These are phyloP conservation scores for Petrocephalus sullivani DNA, from an alignment of 2,797 vertebrate genomes.

Conservation along the genomic window DNA sequence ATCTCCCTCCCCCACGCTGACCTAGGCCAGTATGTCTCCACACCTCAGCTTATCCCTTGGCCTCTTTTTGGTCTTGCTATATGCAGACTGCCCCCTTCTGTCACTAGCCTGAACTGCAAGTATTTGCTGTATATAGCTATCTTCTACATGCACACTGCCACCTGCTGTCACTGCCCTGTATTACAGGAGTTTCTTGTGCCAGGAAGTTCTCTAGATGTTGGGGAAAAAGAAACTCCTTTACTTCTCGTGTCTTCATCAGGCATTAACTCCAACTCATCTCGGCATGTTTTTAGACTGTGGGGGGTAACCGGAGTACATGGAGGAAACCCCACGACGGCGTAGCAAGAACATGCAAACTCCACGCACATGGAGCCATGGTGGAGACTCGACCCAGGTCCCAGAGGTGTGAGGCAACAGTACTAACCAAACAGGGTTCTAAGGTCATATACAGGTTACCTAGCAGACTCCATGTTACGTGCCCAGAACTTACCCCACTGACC, in stretches of 20 bases:
- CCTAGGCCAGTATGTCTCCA: conserved; percentile 24
- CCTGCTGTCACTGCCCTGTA: neutral
- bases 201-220: neutral
- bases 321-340: no score
- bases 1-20: conserved; percentile 20
- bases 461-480: neutral
- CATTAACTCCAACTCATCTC: no score
- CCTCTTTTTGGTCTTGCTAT: conserved; percentile 19
- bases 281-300: no score
- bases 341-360: no score
- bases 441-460: neutral
- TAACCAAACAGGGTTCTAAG: neutral
- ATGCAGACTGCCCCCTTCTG: conserved; percentile 1
- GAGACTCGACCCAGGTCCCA: neutral
- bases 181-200: neutral
- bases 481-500: neutral
- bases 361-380: neutral
- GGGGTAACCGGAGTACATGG: no score
- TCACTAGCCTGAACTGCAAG: neutral
- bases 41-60: conserved; percentile 31
- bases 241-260: no score
- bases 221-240: no score
- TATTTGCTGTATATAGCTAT: neutral
- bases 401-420: neutral
- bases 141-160: conserved; percentile 13